Evolutionary conservation across 1,140 invertebrate species (phyloP).

Genomic region (Drosophila persimilis): DNA sequence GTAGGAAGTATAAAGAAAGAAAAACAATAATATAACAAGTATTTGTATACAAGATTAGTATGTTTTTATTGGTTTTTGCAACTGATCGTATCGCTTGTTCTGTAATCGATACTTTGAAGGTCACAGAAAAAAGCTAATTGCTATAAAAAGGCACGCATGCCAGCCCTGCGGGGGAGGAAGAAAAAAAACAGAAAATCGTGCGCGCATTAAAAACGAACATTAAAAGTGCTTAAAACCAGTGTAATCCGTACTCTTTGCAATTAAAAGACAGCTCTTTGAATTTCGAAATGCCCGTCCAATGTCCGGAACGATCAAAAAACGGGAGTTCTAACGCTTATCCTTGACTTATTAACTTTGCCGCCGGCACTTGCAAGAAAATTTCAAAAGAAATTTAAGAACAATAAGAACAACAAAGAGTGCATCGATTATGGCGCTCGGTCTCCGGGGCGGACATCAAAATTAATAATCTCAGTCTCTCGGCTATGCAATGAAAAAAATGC

Average conservation of each 20-base stretch:
- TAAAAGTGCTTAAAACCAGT: background rate
- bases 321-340: conserved; percentile 30
- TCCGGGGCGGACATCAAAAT: conserved; percentile 71
- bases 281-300: background rate
- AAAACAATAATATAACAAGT: too few species aligned
- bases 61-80: too few species aligned
- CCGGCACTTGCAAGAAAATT: conserved; percentile 40
- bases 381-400: conserved; percentile 60
- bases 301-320: conserved; percentile 49
- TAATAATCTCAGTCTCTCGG: conserved; percentile 63
- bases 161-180: too few species aligned
- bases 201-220: background rate
- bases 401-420: conserved; percentile 19
- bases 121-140: too few species aligned
- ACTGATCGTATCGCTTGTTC: too few species aligned
- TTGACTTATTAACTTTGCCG: conserved; percentile 68
- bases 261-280: conserved; percentile 16
- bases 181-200: background rate
- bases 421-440: conserved; percentile 60
- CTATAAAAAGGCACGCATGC: too few species aligned
- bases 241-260: conserved; percentile 2
- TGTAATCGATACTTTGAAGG: too few species aligned
- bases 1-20: too few species aligned
- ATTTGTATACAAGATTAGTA: too few species aligned
- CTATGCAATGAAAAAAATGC: conserved; percentile 65